Conservation (phyloP, 2,888 invertebrate species). For the Siphlonurus alternatus region DNA sequence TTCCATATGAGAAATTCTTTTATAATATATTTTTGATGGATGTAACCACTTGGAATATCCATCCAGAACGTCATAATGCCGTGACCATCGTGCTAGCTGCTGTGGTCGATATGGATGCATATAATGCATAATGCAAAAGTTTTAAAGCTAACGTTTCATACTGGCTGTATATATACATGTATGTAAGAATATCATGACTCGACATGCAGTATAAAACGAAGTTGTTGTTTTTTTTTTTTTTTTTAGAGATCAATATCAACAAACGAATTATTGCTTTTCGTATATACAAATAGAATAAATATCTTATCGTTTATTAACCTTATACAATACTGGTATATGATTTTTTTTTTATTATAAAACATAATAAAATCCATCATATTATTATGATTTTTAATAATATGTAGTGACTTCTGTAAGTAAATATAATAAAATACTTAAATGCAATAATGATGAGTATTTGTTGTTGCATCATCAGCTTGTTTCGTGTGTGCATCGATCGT, state of each 20-base stretch:
- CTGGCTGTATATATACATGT: background rate
- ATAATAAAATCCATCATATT: background rate
- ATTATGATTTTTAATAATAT: background rate
- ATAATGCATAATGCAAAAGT: background rate
- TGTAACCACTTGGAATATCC: too few relatives aligned
- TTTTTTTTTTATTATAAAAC: background rate
- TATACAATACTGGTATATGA: background rate
- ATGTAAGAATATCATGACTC: background rate
- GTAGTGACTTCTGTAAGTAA: background rate
- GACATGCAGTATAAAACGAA: background rate
- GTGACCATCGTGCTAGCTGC: background rate
- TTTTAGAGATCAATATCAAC: background rate
- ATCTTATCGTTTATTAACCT: background rate
- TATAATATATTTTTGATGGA: too few relatives aligned
- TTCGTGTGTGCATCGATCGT: background rate
- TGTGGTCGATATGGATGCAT: background rate
- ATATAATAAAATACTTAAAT: too few relatives aligned
- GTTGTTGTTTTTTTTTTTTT: background rate
- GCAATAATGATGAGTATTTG: too few relatives aligned
- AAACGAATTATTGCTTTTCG: background rate
- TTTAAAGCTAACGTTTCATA: background rate
- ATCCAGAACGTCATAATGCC: too few relatives aligned
- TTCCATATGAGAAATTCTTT: too few relatives aligned
- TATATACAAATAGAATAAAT: background rate
- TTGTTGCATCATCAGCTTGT: too few relatives aligned